A percentile compares a stretch with the other conserved stretches of the same genome.
These are phyloP conservation scores for Tretioscincus oriximinensis DNA, from an alignment of 2,113 vertebrate species.

Conservation along the genomic window DNA sequence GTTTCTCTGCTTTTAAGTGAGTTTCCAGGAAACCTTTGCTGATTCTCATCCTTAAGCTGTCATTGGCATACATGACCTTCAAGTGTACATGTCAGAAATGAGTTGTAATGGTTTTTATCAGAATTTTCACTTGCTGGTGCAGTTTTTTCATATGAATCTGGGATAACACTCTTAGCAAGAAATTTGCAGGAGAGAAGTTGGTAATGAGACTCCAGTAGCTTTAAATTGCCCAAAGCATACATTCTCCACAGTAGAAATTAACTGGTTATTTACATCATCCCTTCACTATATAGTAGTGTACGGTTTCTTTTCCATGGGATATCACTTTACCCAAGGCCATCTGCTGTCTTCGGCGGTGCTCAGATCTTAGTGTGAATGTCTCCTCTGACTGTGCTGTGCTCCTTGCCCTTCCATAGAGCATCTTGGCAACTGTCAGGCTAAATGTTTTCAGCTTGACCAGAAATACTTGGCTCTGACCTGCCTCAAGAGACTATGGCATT, in stretches of 20 bases:
- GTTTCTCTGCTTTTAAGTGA: constrained; percentile 2
- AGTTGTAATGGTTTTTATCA: constrained; percentile 41
- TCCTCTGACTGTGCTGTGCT: background rate
- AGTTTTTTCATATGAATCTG: constrained; percentile 28
- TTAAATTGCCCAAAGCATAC: constrained; percentile 46
- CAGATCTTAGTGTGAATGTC: background rate
- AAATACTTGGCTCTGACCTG: background rate
- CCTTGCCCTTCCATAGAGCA: background rate
- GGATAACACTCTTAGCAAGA: constrained; percentile 39
- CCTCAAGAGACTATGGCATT: background rate
- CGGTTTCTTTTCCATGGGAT: constrained; percentile 28
- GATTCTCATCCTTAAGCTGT: constrained; percentile 34
- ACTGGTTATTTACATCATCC: constrained; percentile 52
- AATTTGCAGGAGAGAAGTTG: constrained; percentile 43
- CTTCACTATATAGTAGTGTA: constrained; percentile 23
- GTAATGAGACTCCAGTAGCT: constrained; percentile 48
- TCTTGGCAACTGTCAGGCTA: background rate
- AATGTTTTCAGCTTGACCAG: background rate
- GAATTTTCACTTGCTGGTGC: constrained; percentile 43
- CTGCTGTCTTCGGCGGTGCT: background rate
- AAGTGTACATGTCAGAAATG: constrained; percentile 21
- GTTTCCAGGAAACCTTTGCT: constrained; percentile 26
- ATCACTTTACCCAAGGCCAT: constrained; percentile 24
- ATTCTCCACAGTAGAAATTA: constrained; percentile 47
- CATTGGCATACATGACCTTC: constrained; percentile 20